Evolutionary conservation across 2,113 vertebrate genomes (phyloP).

Genomic region (Picathartes gymnocephalus): DNA sequence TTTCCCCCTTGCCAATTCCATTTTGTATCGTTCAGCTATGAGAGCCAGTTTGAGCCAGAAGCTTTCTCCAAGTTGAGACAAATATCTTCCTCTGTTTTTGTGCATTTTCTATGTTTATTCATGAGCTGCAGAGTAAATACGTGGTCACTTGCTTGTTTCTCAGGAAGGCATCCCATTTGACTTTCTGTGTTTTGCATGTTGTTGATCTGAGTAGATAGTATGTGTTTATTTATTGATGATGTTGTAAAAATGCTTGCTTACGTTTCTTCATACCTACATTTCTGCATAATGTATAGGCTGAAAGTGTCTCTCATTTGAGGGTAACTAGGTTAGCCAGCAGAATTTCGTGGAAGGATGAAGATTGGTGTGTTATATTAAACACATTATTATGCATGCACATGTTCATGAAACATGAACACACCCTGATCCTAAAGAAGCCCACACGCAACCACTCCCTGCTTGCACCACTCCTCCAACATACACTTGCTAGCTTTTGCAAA

Average conservation of each 20-base stretch:
- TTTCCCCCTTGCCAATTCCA: conserved; percentile 58
- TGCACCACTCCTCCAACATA: background rate
- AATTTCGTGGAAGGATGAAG: background rate
- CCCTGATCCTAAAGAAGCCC: background rate
- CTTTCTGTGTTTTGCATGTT: conserved; percentile 13
- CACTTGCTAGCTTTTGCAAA: background rate
- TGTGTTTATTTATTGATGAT: conserved; percentile 35
- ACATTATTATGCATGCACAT: background rate
- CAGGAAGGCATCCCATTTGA: conserved; percentile 30
- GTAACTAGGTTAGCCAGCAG: background rate
- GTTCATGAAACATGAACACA: background rate
- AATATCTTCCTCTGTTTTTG: conserved; percentile 32
- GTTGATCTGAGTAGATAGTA: conserved; percentile 25
- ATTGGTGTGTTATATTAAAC: background rate
- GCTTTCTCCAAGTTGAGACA: conserved; percentile 32
- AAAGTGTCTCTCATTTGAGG: background rate
- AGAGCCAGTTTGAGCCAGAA: conserved; percentile 39
- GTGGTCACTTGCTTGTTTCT: conserved; percentile 51
- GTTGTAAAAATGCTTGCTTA: conserved; percentile 28
- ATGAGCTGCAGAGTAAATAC: conserved; percentile 50
- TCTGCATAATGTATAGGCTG: conserved; percentile 24
- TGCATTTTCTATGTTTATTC: conserved; percentile 43
- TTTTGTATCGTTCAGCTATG: conserved; percentile 49
- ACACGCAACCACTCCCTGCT: background rate
- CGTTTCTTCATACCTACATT: background rate